A percentile compares a stretch with the other conserved stretches of the same genome.
phyloP scores from a whole-genome alignment of 2,888 invertebrate species.

The Petrolisthes manimaculis region DNA sequence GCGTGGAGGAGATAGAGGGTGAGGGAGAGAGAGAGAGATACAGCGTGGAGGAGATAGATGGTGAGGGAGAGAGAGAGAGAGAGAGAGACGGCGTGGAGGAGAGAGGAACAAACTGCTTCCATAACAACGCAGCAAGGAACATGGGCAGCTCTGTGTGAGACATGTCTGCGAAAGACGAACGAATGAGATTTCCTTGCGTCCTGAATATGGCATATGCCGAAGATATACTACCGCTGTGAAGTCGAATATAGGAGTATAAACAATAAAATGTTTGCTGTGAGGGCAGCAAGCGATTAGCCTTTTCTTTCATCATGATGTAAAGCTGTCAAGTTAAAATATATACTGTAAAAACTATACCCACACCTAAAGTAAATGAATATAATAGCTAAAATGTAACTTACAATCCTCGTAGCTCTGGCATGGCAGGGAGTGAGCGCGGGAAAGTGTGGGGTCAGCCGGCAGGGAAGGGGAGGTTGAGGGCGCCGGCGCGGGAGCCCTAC shows the following conservation, averaged over 20 bases:
- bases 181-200: background rate
- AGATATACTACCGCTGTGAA: background rate
- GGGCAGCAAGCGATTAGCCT: too few relatives aligned
- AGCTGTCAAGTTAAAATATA: too few relatives aligned
- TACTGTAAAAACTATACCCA: constrained; percentile 4
- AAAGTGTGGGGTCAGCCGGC: constrained; percentile 55
- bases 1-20: background rate
- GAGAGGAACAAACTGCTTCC: background rate
- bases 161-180: constrained; percentile 10
- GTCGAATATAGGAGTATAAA: too few relatives aligned
- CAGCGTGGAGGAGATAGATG: background rate
- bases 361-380: constrained; percentile 13
- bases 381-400: constrained; percentile 31
- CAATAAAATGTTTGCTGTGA: too few relatives aligned
- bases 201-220: background rate
- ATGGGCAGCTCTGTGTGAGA: background rate
- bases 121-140: background rate
- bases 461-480: background rate
- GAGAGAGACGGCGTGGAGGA: background rate
- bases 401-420: constrained; percentile 46
- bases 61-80: background rate
- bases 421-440: constrained; percentile 46
- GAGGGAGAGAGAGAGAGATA: background rate
- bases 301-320: too few relatives aligned
- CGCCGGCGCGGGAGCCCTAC: constrained; percentile 10